Conservation (phyloP, 2,888 invertebrate species). For the Colostygia pectinataria region DNA sequence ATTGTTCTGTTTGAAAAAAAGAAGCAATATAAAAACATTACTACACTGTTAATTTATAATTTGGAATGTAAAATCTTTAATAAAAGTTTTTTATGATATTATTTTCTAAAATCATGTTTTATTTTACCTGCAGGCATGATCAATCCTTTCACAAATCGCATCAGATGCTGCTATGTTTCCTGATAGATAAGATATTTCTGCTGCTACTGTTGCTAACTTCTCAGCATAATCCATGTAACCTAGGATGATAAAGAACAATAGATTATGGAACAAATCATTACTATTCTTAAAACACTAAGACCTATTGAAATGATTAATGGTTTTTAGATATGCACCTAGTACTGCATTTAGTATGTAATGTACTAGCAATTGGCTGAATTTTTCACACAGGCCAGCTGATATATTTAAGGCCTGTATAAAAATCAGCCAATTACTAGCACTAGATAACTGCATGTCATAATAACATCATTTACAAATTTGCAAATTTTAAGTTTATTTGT, state of each 20-base stretch:
- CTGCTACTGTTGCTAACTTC: slow-evolving; percentile 77
- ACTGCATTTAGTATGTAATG: no score
- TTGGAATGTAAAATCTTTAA: slow-evolving; percentile 49
- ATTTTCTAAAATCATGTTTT: slow-evolving; percentile 24
- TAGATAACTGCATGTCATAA: no score
- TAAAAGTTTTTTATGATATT: slow-evolving; percentile 44
- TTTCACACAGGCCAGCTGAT: no score
- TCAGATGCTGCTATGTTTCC: slow-evolving; percentile 80
- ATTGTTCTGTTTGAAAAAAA: slow-evolving; percentile 29
- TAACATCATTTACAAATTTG: no score
- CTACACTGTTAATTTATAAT: slow-evolving; percentile 22
- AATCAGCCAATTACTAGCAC: no score
- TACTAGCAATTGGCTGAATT: no score
- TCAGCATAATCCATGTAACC: slow-evolving; percentile 83
- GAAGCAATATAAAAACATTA: slow-evolving; percentile 37
- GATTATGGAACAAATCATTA: no score
- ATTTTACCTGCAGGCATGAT: slow-evolving; percentile 71
- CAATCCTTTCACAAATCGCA: slow-evolving; percentile 79
- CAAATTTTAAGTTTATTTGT: no score
- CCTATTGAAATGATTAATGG: no score
- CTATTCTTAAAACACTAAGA: no score
- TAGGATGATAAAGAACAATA: slow-evolving; percentile 37
- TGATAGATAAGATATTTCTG: slow-evolving; percentile 80
- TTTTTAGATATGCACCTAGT: no score
- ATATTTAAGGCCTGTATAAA: no score